A percentile compares a stretch with the other conserved stretches of the same genome.
phyloP scores from a whole-genome alignment of 2,888 invertebrate species.

The Spisula solida region DNA sequence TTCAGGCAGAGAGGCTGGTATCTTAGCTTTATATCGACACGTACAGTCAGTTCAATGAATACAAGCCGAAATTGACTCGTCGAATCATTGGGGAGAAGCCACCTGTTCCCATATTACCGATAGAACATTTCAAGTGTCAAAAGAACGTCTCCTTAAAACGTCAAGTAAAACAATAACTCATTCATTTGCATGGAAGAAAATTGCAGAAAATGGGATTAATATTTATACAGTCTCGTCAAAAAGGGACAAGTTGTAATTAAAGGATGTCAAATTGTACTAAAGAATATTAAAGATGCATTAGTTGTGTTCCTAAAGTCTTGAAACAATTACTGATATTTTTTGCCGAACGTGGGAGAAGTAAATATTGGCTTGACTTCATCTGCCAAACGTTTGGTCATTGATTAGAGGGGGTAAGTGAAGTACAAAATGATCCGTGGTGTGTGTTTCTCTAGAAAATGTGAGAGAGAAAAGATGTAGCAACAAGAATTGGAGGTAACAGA shows the following conservation, averaged over 20 bases:
- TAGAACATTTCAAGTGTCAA: conserved; percentile 24
- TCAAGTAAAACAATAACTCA: conserved; percentile 45
- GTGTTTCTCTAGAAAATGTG: neutral
- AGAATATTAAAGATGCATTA: conserved; percentile 58
- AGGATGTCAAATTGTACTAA: conserved; percentile 38
- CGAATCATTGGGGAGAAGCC: conserved; percentile 12
- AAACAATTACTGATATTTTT: conserved; percentile 30
- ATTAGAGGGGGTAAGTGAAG: neutral
- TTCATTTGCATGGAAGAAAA: conserved; percentile 28
- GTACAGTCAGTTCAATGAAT: conserved; percentile 15
- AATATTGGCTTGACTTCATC: conserved; percentile 17
- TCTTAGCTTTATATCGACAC: conserved; percentile 36
- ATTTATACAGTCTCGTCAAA: conserved; percentile 43
- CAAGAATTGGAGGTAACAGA: neutral
- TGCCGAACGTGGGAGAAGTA: neutral
- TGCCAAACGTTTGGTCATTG: conserved; percentile 2
- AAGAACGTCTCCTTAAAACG: conserved; percentile 29
- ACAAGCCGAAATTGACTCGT: neutral
- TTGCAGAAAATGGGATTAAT: conserved; percentile 46
- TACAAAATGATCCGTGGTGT: neutral
- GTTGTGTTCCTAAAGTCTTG: neutral
- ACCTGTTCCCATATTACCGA: conserved; percentile 21
- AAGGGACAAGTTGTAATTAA: conserved; percentile 41
- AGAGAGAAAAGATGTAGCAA: neutral
- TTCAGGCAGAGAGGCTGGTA: neutral